Base-by-base conservation (phyloP, 1,140 invertebrate species). In the Temnothorax longispinosus region DNA sequence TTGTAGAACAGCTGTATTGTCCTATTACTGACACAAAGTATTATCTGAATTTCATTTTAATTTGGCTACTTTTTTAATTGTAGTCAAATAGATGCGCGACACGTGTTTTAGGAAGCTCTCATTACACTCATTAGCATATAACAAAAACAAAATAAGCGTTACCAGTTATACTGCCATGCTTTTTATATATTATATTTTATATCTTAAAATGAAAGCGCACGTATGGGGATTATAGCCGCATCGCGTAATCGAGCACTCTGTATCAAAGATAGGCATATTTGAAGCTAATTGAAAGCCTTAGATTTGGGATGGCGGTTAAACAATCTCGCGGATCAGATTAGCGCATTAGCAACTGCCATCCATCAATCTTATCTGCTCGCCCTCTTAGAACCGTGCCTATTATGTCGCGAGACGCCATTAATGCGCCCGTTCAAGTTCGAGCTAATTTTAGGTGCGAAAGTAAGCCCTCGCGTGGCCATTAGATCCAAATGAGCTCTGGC, bases 391-490 rank as follows among this genome's bases (percentile, higher is more conserved):
- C 54, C 74, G 27, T 77, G 60, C 58, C 77, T 78, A 87, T 87
- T 76, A 76, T 87, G 56, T 62, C 50, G 69, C 35, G 58, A 44
- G 41, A 44, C 84, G 47, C 18, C 77, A 58, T 60, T 82, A 89
- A 90, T 77, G 35, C 72, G 84, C 60, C 62, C 54, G 82, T 67
- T 75, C 72, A 47, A 60, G 71, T 50, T 60, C 10, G 18, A 76
- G 85, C 64, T 90, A 90, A 89, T 90, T 90, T 87, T 74, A 50
- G 41, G 58, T 52, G 41, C 77, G 44, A 78, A 87, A 90, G 85
- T 87, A 77, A 87, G 35, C 72, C 58, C 38, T 81, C 75, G 76
- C 82, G 82, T 74, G 88, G 82, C 87, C 87, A 82, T 89, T 89
- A 87, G 80, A 74, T 82, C 71, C 75, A 76, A 89, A 89, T 86